Percentiles rank a stretch among this genome's conserved stretches.
These are phyloP conservation scores for Spilogale gracilis DNA, from an alignment of 2,113 vertebrate genomes.

Conservation along the genomic window DNA sequence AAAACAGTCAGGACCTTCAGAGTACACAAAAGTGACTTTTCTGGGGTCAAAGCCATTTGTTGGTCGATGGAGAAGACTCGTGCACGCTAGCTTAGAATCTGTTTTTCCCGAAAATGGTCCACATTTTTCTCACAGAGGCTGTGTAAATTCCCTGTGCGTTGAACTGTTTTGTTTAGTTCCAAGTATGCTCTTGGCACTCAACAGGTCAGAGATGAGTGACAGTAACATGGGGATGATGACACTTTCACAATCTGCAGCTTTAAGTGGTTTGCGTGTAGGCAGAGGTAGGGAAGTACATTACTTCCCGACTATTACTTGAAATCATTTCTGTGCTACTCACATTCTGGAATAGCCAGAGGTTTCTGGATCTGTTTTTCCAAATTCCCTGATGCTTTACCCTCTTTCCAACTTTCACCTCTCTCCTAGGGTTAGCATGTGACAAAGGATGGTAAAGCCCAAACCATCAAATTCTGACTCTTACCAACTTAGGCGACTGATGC, in stretches of 20 bases:
- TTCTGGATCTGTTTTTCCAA: neutral
- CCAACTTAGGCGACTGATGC: neutral
- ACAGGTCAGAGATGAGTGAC: neutral
- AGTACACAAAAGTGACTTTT: neutral
- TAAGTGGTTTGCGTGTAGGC: neutral
- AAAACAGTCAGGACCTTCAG: neutral
- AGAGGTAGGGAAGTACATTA: neutral
- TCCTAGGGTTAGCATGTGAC: neutral
- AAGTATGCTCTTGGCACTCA: neutral
- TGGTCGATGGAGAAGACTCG: neutral
- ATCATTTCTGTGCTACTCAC: neutral
- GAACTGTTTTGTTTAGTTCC: neutral
- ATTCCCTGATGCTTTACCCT: neutral
- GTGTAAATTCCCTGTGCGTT: neutral
- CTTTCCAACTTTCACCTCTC: neutral
- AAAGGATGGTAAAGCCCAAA: slow-evolving; percentile 20
- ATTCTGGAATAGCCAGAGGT: neutral
- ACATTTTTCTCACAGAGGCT: neutral
- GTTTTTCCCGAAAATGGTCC: neutral
- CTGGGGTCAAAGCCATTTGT: neutral
- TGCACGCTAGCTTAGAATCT: neutral
- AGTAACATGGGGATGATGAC: neutral
- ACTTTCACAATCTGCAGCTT: slow-evolving; percentile 4
- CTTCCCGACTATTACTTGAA: neutral
- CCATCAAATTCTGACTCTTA: slow-evolving; percentile 36